Evolutionary conservation across 2,888 invertebrate species (phyloP).

Genomic region (Agrilus cyanescens): DNA sequence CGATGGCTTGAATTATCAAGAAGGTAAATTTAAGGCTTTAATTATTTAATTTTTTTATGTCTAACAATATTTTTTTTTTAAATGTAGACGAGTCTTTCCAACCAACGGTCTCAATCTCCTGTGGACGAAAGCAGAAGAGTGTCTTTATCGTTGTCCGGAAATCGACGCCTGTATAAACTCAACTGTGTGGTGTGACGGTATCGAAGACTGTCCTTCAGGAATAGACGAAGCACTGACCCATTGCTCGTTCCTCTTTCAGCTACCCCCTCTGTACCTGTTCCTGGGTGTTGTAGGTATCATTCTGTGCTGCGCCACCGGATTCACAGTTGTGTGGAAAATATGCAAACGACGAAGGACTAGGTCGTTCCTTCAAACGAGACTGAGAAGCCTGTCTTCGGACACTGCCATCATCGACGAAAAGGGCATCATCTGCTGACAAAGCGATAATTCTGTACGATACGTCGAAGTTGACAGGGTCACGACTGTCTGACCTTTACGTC

Average conservation of each 20-base stretch:
- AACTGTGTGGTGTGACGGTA: slow-evolving; percentile 71
- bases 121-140: slow-evolving; percentile 51
- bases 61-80: slow-evolving; percentile 7
- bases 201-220: slow-evolving; percentile 66
- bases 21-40: slow-evolving; percentile 34
- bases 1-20: slow-evolving; percentile 76
- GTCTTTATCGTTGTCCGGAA: slow-evolving; percentile 64
- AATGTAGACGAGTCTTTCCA: slow-evolving; percentile 41
- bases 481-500: slow-evolving; percentile 61
- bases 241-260: slow-evolving; percentile 63
- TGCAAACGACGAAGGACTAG: slow-evolving; percentile 52
- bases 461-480: slow-evolving; percentile 84
- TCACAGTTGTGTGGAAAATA: slow-evolving; percentile 28
- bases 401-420: slow-evolving; percentile 77
- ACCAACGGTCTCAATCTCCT: slow-evolving; percentile 45
- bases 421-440: slow-evolving; percentile 91
- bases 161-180: slow-evolving; percentile 71
- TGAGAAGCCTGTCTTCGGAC: slow-evolving; percentile 68
- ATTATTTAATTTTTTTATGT: not conserved
- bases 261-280: slow-evolving; percentile 62
- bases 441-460: slow-evolving; percentile 89
- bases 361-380: slow-evolving; percentile 66
- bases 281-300: slow-evolving; percentile 36
- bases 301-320: slow-evolving; percentile 23
- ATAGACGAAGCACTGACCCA: slow-evolving; percentile 70